These are phyloP conservation scores for Himalopsyche phryganea DNA, from an alignment of 1,140 invertebrate genomes.

Conservation along the genomic window DNA sequence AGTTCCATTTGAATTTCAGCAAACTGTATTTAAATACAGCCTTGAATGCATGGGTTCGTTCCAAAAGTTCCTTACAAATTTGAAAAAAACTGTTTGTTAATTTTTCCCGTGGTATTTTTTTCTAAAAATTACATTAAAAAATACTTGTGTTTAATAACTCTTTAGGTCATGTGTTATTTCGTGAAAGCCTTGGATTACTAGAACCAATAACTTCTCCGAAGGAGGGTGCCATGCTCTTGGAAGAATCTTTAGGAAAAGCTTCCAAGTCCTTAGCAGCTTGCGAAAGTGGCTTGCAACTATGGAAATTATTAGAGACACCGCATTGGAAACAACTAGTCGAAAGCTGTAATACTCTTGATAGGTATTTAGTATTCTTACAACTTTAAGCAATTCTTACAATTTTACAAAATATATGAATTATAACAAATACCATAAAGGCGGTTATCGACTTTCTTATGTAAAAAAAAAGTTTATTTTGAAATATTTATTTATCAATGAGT, in stretches of 20 bases:
- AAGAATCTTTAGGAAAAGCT: conserved; percentile 57
- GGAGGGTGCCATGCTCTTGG: conserved; percentile 56
- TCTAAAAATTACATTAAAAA: too few relatives aligned
- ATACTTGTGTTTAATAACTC: too few relatives aligned
- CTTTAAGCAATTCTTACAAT: too few relatives aligned
- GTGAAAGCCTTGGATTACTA: conserved; percentile 58
- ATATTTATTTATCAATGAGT: too few relatives aligned
- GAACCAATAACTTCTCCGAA: conserved; percentile 47
- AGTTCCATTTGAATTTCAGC: conserved; percentile 53
- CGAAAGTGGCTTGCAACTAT: conserved; percentile 61
- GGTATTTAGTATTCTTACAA: too few relatives aligned
- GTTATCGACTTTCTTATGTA: too few relatives aligned
- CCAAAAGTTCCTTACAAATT: too few relatives aligned
- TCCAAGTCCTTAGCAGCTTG: conserved; percentile 61
- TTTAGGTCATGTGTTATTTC: conserved; percentile 54
- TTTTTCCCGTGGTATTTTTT: too few relatives aligned
- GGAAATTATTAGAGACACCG: conserved; percentile 64
- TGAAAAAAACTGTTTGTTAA: too few relatives aligned
- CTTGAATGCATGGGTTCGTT: conserved; percentile 61
- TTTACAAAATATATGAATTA: too few relatives aligned
- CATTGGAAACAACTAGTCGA: conserved; percentile 56
- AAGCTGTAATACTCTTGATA: conserved; percentile 57
- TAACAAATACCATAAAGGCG: too few relatives aligned
- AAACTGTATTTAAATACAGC: conserved; percentile 63
- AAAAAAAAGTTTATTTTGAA: too few relatives aligned